A percentile compares a stretch with the other conserved stretches of the same genome.
These are phyloP conservation scores for Sinotaia quadrata DNA, from an alignment of 2,888 invertebrate species.

Conservation along the genomic window DNA sequence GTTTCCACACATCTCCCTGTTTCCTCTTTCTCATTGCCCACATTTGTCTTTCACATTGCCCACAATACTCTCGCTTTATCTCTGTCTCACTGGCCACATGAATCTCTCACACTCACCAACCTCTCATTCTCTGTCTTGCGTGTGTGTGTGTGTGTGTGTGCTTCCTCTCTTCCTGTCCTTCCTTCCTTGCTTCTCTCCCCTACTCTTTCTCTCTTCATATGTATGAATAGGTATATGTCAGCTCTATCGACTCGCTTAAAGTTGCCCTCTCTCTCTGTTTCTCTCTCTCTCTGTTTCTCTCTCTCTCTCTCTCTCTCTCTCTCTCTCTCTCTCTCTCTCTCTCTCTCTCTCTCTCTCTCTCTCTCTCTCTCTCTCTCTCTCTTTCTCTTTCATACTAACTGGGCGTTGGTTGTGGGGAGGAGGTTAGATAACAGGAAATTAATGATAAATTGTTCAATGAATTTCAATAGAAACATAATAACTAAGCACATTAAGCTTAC, in stretches of 20 bases:
- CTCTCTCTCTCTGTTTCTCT: background rate
- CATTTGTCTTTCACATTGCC: background rate
- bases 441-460: too few relatives aligned
- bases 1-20: too few relatives aligned
- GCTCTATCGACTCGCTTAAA: background rate
- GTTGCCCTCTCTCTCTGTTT: background rate
- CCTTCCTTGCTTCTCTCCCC: background rate
- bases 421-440: background rate
- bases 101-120: too few relatives aligned
- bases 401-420: background rate
- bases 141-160: too few relatives aligned
- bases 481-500: too few relatives aligned
- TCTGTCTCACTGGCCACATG: conserved; percentile 18
- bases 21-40: background rate
- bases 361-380: background rate
- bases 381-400: too few relatives aligned
- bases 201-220: background rate
- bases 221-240: background rate
- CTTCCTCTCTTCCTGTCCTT: conserved; percentile 8
- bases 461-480: too few relatives aligned
- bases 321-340: background rate
- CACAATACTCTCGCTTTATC: background rate
- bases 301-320: background rate
- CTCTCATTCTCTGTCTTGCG: too few relatives aligned
- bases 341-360: background rate